Percentiles rank a stretch among this genome's conserved stretches.
Evolutionary conservation across 2,797 vertebrate species (phyloP).

Genomic region (Manis pentadactyla): DNA sequence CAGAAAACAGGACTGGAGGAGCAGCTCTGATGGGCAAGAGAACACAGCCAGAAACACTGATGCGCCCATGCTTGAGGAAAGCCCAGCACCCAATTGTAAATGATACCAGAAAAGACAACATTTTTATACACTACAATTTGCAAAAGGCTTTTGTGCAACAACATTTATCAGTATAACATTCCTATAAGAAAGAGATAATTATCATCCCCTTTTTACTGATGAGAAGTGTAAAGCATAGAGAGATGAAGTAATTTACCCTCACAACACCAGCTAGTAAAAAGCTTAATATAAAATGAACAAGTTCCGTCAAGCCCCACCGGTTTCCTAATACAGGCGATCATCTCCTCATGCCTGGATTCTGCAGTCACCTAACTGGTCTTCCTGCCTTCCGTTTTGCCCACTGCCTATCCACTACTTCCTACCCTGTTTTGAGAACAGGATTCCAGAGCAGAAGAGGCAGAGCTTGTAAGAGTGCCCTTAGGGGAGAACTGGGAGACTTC

Average conservation of each 20-base stretch:
- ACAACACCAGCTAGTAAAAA: background rate
- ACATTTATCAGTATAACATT: background rate
- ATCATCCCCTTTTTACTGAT: background rate
- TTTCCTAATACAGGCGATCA: background rate
- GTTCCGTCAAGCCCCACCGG: background rate
- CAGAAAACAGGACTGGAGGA: background rate
- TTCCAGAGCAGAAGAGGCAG: slow-evolving; percentile 9
- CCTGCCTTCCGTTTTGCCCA: background rate
- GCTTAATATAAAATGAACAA: background rate
- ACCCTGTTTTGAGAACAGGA: background rate
- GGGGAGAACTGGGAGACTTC: background rate
- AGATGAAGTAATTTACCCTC: background rate
- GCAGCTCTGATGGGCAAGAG: too few relatives aligned
- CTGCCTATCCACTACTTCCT: background rate
- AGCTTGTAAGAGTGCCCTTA: background rate
- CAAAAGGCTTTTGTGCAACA: background rate
- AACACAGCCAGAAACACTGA: background rate
- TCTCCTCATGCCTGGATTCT: background rate
- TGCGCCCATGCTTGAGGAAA: background rate
- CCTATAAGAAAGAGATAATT: background rate
- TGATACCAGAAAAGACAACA: background rate
- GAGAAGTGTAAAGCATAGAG: background rate
- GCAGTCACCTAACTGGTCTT: background rate
- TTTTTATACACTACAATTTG: background rate
- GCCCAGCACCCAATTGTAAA: background rate